Conservation (phyloP, 53 echinoderm and acorn worm genomes). For the Holothuria leucospilota region DNA sequence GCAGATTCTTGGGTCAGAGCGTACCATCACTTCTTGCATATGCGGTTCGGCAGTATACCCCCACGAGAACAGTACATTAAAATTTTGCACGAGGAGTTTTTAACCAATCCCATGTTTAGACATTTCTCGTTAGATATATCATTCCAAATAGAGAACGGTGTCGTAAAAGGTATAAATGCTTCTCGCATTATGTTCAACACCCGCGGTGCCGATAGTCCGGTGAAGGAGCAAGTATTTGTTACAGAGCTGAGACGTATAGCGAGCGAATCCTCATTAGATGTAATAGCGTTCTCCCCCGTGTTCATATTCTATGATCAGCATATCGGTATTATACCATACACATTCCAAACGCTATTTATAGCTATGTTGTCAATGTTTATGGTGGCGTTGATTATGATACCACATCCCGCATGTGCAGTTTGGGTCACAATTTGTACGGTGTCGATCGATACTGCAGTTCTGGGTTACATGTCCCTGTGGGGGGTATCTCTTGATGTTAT, state of each 20-base stretch:
- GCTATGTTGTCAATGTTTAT: constrained; percentile 90
- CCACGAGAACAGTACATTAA: constrained; percentile 38
- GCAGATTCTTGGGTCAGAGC: constrained; percentile 85
- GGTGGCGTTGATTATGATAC: constrained; percentile 90
- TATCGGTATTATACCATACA: constrained; percentile 76
- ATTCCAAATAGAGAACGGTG: constrained; percentile 41
- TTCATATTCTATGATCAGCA: constrained; percentile 93
- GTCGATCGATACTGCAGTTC: constrained; percentile 81
- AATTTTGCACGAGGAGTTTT: constrained; percentile 54
- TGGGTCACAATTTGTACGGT: constrained; percentile 80
- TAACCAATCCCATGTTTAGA: constrained; percentile 52
- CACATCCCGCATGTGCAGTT: constrained; percentile 87
- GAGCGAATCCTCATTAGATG: constrained; percentile 43
- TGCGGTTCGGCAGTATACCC: neutral
- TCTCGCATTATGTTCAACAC: constrained; percentile 79
- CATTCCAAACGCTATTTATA: constrained; percentile 84
- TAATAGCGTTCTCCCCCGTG: constrained; percentile 78
- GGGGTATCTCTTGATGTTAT: constrained; percentile 83
- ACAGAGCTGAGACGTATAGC: constrained; percentile 67
- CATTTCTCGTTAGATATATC: constrained; percentile 57
- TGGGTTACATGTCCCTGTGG: constrained; percentile 94
- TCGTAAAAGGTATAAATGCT: constrained; percentile 62
- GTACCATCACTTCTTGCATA: constrained; percentile 39
- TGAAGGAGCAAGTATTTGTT: constrained; percentile 77
- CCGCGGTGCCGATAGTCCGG: constrained; percentile 64